These are phyloP conservation scores for Trachurus trachurus DNA, from an alignment of 2,797 vertebrate genomes.

Conservation along the genomic window DNA sequence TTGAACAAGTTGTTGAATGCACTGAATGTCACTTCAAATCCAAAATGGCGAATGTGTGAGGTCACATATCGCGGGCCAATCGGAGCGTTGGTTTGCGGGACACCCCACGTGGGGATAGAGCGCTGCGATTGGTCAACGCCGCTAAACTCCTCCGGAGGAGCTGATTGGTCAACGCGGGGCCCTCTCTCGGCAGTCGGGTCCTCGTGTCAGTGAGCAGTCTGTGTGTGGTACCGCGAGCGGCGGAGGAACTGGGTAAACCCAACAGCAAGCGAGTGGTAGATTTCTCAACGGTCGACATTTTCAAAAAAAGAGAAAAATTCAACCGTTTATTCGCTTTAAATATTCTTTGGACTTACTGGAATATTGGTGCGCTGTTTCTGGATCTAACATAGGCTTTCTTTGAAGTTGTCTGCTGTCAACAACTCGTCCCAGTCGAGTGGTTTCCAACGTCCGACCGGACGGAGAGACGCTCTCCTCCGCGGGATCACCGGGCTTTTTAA, in stretches of 20 bases:
- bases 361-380: slow-evolving; percentile 29
- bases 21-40: slow-evolving; percentile 85
- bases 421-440: slow-evolving; percentile 62
- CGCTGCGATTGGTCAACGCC: slow-evolving; percentile 74
- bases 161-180: slow-evolving; percentile 84
- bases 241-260: slow-evolving; percentile 77
- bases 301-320: slow-evolving; percentile 31
- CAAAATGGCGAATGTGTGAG: slow-evolving; percentile 91
- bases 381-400: slow-evolving; percentile 57
- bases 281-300: slow-evolving; percentile 78
- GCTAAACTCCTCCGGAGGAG: slow-evolving; percentile 72
- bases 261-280: slow-evolving; percentile 57
- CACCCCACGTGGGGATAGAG: slow-evolving; percentile 86
- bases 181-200: slow-evolving; percentile 89
- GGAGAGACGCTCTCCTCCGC: slow-evolving; percentile 70
- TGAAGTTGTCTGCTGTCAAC: slow-evolving; percentile 68
- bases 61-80: slow-evolving; percentile 85
- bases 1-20: slow-evolving; percentile 84
- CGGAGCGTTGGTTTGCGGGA: background rate
- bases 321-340: slow-evolving; percentile 32
- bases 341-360: slow-evolving; percentile 57
- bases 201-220: slow-evolving; percentile 90
- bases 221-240: slow-evolving; percentile 90
- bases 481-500: slow-evolving; percentile 70
- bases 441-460: slow-evolving; percentile 66